phyloP scores from a whole-genome alignment of 2,113 vertebrate species.

The Hiodon alosoides region DNA sequence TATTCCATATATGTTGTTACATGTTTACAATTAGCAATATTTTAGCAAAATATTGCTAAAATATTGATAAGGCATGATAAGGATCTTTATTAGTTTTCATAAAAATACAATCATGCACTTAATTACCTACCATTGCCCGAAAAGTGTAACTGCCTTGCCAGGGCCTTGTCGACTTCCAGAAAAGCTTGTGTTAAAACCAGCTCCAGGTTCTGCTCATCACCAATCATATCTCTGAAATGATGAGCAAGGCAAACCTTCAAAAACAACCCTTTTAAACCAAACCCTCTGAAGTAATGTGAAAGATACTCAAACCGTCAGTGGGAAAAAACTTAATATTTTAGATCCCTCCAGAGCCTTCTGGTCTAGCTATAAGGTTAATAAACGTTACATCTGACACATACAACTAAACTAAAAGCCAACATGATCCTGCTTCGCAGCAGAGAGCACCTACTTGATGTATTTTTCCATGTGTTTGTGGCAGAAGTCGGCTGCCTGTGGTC shows the following conservation, averaged over 20 bases:
- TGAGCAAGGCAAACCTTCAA: neutral
- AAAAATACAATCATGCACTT: too few relatives aligned
- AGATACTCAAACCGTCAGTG: neutral
- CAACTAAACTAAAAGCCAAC: neutral
- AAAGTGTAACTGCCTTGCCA: slow-evolving; percentile 67
- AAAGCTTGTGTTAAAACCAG: slow-evolving; percentile 82
- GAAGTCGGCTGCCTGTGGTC: slow-evolving; percentile 78
- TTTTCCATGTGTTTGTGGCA: slow-evolving; percentile 79
- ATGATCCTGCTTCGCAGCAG: neutral
- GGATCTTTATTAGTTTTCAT: neutral
- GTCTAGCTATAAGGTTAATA: neutral
- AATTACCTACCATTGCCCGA: slow-evolving; percentile 79
- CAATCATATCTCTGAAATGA: slow-evolving; percentile 73
- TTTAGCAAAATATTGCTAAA: neutral
- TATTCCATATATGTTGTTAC: neutral
- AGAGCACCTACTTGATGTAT: slow-evolving; percentile 64
- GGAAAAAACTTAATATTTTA: neutral
- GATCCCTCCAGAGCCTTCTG: neutral
- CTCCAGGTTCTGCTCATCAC: slow-evolving; percentile 80
- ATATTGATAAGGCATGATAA: neutral
- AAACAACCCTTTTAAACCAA: neutral
- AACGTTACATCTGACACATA: neutral
- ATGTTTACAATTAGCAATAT: slow-evolving; percentile 49
- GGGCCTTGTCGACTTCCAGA: slow-evolving; percentile 86
- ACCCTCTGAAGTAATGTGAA: neutral